phyloP scores from a whole-genome alignment of 2,888 invertebrate genomes.

The Epinotia bilunana region DNA sequence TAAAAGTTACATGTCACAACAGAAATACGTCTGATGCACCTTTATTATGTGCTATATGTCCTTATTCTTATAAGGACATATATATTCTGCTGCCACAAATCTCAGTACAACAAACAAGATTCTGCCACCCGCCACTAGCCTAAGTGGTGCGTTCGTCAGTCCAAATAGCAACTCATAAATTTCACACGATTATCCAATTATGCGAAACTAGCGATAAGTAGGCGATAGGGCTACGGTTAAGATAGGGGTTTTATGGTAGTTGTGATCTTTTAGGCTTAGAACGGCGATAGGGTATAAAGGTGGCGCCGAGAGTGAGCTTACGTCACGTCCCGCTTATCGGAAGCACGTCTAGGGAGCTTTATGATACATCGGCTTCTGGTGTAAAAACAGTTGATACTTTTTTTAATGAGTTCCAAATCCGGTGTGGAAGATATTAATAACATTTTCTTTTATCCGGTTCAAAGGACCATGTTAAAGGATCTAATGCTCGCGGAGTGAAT shows the following conservation, averaged over 20 bases:
- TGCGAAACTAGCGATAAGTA: slow-evolving; percentile 22
- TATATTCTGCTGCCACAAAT: background rate
- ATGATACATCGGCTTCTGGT: slow-evolving; percentile 54
- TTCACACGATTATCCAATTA: slow-evolving; percentile 35
- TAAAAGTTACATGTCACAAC: too few relatives aligned
- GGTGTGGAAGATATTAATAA: too few relatives aligned
- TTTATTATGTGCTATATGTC: too few relatives aligned
- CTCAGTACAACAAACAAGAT: background rate
- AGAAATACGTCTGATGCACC: too few relatives aligned
- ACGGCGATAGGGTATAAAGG: slow-evolving; percentile 49
- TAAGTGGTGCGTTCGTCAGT: background rate
- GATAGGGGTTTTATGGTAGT: background rate
- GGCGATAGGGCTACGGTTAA: background rate
- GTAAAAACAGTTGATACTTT: slow-evolving; percentile 54
- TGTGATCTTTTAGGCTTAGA: background rate
- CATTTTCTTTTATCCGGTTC: too few relatives aligned
- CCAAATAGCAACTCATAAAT: background rate
- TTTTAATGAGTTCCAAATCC: too few relatives aligned
- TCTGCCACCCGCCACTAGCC: background rate
- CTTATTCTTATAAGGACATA: too few relatives aligned
- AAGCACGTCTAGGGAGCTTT: background rate
- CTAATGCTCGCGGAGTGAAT: too few relatives aligned
- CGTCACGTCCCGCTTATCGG: slow-evolving; percentile 67
- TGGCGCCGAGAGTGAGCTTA: slow-evolving; percentile 66
- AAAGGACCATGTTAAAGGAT: too few relatives aligned